A percentile compares a stretch with the other conserved stretches of the same genome.
Conservation (phyloP, 2,888 invertebrate species). For the Xestobium rufovillosum region DNA sequence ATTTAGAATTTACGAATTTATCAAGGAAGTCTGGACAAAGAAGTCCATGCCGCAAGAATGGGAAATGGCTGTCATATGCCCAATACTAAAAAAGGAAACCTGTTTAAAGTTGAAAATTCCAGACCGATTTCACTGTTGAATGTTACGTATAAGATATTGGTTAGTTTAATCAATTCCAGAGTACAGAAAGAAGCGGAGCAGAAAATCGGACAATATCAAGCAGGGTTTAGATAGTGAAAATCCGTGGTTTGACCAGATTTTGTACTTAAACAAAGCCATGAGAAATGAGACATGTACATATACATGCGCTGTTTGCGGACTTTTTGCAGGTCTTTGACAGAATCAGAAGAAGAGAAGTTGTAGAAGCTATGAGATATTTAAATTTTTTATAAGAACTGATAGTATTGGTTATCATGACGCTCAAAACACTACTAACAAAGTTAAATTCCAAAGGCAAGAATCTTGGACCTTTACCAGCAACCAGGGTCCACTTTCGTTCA, state of each 20-base stretch:
- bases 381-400: background rate
- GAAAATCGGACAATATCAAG: constrained; percentile 2
- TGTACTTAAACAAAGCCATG: background rate
- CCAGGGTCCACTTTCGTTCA: constrained; percentile 2
- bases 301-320: background rate
- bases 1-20: background rate
- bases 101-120: constrained; percentile 1
- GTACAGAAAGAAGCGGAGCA: background rate
- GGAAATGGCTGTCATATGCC: no score
- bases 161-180: background rate
- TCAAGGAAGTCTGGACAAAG: background rate
- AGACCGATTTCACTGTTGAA: background rate
- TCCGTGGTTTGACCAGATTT: background rate
- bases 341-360: constrained; percentile 1
- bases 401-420: background rate
- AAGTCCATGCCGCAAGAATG: constrained; percentile 1
- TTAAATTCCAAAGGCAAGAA: constrained; percentile 1
- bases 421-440: background rate
- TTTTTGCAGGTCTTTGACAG: background rate
- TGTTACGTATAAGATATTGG: constrained; percentile 1
- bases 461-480: background rate
- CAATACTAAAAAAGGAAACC: no score
- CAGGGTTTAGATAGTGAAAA: background rate
- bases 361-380: background rate
- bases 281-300: background rate